A percentile compares a stretch with the other conserved stretches of the same genome.
Conservation (phyloP, 2,113 vertebrate genomes). For the Aphelocoma coerulescens region DNA sequence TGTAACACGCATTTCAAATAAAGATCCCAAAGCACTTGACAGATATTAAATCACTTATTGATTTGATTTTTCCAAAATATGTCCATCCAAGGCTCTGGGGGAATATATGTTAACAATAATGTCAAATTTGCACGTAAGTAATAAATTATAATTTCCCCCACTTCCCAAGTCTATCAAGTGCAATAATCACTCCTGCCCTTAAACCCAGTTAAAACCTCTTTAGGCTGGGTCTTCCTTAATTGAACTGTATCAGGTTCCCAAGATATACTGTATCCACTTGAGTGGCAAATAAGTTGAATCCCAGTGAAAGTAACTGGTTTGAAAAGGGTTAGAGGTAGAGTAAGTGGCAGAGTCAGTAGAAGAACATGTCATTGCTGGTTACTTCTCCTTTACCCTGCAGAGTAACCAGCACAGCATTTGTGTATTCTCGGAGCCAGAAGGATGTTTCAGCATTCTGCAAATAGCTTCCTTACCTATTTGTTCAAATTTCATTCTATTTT, state of each 20-base stretch:
- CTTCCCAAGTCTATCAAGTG: slow-evolving; percentile 31
- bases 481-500: slow-evolving; percentile 1
- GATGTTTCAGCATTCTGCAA: not conserved
- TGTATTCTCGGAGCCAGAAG: not conserved
- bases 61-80: slow-evolving; percentile 66
- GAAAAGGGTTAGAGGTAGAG: not conserved
- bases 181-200: slow-evolving; percentile 15
- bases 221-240: not conserved
- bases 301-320: not conserved
- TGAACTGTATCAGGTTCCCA: not conserved
- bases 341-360: not conserved
- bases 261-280: not conserved
- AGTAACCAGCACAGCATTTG: not conserved
- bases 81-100: slow-evolving; percentile 27
- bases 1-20: not conserved
- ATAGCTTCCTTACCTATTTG: not conserved
- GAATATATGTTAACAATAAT: slow-evolving; percentile 44
- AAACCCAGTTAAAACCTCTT: not conserved
- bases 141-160: slow-evolving; percentile 33
- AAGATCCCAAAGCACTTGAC: slow-evolving; percentile 59
- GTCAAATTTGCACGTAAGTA: slow-evolving; percentile 46
- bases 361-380: not conserved
- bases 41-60: slow-evolving; percentile 60
- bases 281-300: not conserved
- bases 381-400: not conserved